Conservation (phyloP, 1,140 invertebrate genomes). For the Galendromus occidentalis region DNA sequence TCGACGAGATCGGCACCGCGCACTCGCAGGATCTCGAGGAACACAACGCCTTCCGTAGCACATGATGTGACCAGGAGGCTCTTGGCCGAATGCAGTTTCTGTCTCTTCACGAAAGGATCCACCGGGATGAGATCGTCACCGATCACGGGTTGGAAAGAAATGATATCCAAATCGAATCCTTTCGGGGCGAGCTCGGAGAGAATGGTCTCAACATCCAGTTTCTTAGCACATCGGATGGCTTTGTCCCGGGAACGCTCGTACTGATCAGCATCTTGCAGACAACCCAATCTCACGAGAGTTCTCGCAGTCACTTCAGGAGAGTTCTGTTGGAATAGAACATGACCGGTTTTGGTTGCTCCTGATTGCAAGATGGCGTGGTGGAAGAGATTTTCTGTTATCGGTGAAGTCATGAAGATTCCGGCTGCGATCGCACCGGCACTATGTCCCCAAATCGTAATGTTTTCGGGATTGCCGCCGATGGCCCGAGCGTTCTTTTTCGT, state of each 20-base stretch:
- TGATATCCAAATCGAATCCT: not conserved
- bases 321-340: not conserved
- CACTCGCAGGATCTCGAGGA: not conserved
- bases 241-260: not conserved
- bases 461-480: slow-evolving; percentile 37
- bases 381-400: not conserved
- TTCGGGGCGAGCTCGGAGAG: not conserved
- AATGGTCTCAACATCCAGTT: not conserved
- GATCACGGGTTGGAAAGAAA: not conserved
- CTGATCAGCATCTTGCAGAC: not conserved
- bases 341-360: not conserved
- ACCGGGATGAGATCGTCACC: not conserved
- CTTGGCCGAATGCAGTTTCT: not conserved
- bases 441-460: slow-evolving; percentile 27
- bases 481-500: slow-evolving; percentile 28
- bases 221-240: not conserved
- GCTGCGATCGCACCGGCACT: slow-evolving; percentile 20
- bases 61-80: not conserved
- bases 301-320: not conserved
- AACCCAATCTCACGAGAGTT: not conserved
- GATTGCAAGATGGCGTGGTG: not conserved
- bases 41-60: not conserved
- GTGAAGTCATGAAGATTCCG: not conserved
- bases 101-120: not conserved
- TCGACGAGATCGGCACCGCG: not conserved